Evolutionary conservation across 2,888 invertebrate species (phyloP).

Genomic region (Mimas tiliae): DNA sequence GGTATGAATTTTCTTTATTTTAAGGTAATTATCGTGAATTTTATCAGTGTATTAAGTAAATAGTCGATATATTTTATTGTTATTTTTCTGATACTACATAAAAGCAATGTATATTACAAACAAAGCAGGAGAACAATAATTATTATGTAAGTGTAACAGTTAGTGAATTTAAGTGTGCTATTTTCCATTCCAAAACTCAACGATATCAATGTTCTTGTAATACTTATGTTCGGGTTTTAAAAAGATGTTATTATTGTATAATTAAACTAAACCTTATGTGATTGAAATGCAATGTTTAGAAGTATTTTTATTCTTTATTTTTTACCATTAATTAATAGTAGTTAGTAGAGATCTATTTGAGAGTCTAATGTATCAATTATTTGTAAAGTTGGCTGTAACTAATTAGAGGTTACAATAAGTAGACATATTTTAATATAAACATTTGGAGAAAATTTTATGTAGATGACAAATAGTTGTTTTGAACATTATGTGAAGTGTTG

Average conservation of each 20-base stretch:
- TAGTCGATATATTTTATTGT: constrained; percentile 74
- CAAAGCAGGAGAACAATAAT: constrained; percentile 85
- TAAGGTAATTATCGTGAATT: constrained; percentile 76
- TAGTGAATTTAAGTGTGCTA: constrained; percentile 85
- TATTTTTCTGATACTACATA: constrained; percentile 82
- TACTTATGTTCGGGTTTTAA: constrained; percentile 82
- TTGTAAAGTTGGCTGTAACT: constrained; percentile 85
- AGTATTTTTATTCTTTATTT: constrained; percentile 85
- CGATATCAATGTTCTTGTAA: constrained; percentile 83
- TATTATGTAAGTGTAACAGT: constrained; percentile 84
- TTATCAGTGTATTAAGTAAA: constrained; percentile 76
- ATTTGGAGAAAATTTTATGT: constrained; percentile 85
- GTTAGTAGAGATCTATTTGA: constrained; percentile 85
- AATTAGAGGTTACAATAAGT: constrained; percentile 84
- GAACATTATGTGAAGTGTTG: constrained; percentile 83
- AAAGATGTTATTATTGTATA: constrained; percentile 84
- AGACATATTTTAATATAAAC: constrained; percentile 85
- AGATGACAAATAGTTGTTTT: constrained; percentile 83
- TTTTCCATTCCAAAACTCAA: constrained; percentile 85
- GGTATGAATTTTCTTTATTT: constrained; percentile 59
- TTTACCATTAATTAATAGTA: constrained; percentile 84
- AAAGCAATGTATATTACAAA: constrained; percentile 84
- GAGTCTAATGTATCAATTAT: constrained; percentile 85
- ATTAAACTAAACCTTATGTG: constrained; percentile 85
- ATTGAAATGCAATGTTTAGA: constrained; percentile 85